Conservation (phyloP, 2,888 invertebrate genomes). For the Watsonalla cultraria region DNA sequence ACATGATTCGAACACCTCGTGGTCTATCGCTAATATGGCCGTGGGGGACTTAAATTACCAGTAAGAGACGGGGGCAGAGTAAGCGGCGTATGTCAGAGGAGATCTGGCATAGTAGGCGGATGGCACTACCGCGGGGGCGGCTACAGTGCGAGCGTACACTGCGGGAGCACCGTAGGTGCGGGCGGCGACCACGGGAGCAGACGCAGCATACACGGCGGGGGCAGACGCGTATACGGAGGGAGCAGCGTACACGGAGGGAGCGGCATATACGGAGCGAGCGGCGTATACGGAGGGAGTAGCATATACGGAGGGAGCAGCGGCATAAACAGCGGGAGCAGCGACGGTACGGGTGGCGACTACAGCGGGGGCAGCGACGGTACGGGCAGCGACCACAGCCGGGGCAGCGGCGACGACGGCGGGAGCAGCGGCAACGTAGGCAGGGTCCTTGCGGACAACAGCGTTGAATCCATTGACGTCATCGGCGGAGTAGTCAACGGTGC, state of each 20-base stretch:
- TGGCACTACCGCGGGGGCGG: conserved; percentile 25
- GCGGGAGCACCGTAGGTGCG: conserved; percentile 13
- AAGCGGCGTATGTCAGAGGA: conserved; percentile 44
- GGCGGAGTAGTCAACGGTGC: conserved; percentile 78
- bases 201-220: conserved; percentile 21
- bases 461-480: conserved; percentile 79
- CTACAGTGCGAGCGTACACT: conserved; percentile 24
- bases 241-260: conserved; percentile 14
- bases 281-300: conserved; percentile 15
- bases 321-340: conserved; percentile 17
- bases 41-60: conserved; percentile 40
- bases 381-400: conserved; percentile 25
- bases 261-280: conserved; percentile 10
- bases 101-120: conserved; percentile 25
- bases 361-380: conserved; percentile 22
- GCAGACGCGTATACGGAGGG: conserved; percentile 20
- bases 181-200: conserved; percentile 18
- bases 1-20: conserved; percentile 47
- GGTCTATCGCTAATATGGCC: conserved; percentile 26
- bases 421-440: conserved; percentile 52
- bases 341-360: conserved; percentile 19
- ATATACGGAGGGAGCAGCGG: conserved; percentile 13
- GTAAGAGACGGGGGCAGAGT: conserved; percentile 57
- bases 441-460: conserved; percentile 76
- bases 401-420: conserved; percentile 29